Evolutionary conservation across 2,797 vertebrate genomes (phyloP).

Genomic region (Meda fulgida): DNA sequence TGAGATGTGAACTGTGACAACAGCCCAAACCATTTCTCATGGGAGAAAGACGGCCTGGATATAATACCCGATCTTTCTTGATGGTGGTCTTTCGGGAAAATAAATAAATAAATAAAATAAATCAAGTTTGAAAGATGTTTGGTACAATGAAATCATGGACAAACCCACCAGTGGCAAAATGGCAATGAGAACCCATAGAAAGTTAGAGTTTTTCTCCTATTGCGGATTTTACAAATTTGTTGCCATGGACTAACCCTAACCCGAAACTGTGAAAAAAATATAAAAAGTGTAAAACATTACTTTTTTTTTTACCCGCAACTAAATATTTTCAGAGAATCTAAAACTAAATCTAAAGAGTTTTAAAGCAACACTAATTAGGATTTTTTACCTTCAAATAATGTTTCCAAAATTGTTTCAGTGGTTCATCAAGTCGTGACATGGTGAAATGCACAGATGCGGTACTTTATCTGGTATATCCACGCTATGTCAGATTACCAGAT

Average conservation of each 20-base stretch:
- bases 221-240: background rate
- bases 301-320: background rate
- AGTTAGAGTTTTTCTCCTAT: too few relatives aligned
- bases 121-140: constrained; percentile 21
- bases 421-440: too few relatives aligned
- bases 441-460: too few relatives aligned
- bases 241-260: background rate
- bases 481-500: too few relatives aligned
- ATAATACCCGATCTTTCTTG: constrained; percentile 12
- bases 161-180: background rate
- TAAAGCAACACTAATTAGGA: too few relatives aligned
- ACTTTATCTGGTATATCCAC: too few relatives aligned
- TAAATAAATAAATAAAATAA: background rate
- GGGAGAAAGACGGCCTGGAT: background rate
- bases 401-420: too few relatives aligned
- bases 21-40: background rate
- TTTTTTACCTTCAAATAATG: too few relatives aligned
- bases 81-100: constrained; percentile 6
- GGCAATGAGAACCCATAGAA: background rate
- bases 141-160: background rate
- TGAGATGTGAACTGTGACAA: constrained; percentile 31
- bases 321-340: background rate
- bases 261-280: background rate
- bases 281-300: background rate
- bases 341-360: too few relatives aligned